Evolutionary conservation across 2,113 vertebrate genomes (phyloP).

Genomic region (Eurypyga helias): DNA sequence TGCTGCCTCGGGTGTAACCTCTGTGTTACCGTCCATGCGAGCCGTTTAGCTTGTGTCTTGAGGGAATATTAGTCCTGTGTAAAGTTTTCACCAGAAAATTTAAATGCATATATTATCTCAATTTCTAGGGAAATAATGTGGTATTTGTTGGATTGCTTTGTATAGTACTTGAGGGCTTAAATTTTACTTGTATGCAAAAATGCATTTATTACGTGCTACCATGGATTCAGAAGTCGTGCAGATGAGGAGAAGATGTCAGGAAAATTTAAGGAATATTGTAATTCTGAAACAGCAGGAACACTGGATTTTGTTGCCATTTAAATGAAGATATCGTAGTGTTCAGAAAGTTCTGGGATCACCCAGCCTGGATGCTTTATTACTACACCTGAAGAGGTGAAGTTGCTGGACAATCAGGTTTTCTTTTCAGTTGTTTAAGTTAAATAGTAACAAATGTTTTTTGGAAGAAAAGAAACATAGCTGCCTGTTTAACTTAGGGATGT

Average conservation of each 20-base stretch:
- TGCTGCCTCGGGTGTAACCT: not conserved
- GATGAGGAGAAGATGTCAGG: not conserved
- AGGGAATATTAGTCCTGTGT: not conserved
- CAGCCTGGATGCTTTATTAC: not conserved
- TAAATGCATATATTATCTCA: not conserved
- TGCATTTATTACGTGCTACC: not conserved
- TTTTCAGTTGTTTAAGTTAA: not conserved
- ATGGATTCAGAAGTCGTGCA: not conserved
- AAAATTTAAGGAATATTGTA: not conserved
- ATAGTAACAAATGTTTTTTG: not conserved
- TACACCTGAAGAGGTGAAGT: not conserved
- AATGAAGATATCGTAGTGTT: not conserved
- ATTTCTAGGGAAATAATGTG: not conserved
- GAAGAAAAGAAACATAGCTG: not conserved
- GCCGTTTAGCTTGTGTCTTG: not conserved
- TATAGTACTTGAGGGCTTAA: not conserved
- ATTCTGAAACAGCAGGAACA: not conserved
- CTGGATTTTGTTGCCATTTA: not conserved
- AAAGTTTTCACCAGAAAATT: not conserved
- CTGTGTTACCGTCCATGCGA: not conserved
- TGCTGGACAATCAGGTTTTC: not conserved
- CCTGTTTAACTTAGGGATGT: not conserved
- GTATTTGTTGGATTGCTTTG: not conserved
- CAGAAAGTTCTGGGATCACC: not conserved
- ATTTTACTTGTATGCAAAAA: not conserved